These are phyloP conservation scores for Synanthedon vespiformis DNA, from an alignment of 2,888 invertebrate genomes.

Conservation along the genomic window DNA sequence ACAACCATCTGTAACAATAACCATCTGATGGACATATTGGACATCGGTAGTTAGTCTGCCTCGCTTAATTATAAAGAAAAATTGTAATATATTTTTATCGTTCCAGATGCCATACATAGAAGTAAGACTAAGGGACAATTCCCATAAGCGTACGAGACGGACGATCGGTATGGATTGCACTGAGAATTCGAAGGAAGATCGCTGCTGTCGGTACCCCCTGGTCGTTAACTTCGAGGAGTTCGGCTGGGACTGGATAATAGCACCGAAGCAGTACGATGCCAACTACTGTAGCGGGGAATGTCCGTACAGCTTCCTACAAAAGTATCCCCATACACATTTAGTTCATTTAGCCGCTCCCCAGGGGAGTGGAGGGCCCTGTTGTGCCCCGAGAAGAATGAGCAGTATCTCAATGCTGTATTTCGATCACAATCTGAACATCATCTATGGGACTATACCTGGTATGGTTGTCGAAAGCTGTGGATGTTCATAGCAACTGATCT, in stretches of 20 bases:
- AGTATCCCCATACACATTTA: constrained; percentile 89
- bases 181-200: constrained; percentile 81
- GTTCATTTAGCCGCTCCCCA: constrained; percentile 82
- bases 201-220: constrained; percentile 95
- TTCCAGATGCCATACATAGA: constrained; percentile 68
- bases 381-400: constrained; percentile 90
- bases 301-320: constrained; percentile 86
- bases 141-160: constrained; percentile 77
- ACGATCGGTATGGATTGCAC: constrained; percentile 87
- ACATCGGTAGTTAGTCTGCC: neutral
- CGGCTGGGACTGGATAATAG: constrained; percentile 98
- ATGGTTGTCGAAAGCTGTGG: constrained; percentile 96
- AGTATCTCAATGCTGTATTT: constrained; percentile 93
- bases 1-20: too few relatives aligned
- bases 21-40: too few relatives aligned
- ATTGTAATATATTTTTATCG: constrained; percentile 1
- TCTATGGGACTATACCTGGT: constrained; percentile 88
- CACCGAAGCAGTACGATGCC: constrained; percentile 93
- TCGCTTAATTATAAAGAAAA: neutral
- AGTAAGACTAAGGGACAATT: constrained; percentile 60
- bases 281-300: constrained; percentile 98
- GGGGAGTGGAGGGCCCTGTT: constrained; percentile 89
- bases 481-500: constrained; percentile 76
- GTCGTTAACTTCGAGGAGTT: constrained; percentile 94
- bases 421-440: constrained; percentile 87